phyloP scores from a whole-genome alignment of 2,888 invertebrate genomes.

The Nomada ferruginata region DNA sequence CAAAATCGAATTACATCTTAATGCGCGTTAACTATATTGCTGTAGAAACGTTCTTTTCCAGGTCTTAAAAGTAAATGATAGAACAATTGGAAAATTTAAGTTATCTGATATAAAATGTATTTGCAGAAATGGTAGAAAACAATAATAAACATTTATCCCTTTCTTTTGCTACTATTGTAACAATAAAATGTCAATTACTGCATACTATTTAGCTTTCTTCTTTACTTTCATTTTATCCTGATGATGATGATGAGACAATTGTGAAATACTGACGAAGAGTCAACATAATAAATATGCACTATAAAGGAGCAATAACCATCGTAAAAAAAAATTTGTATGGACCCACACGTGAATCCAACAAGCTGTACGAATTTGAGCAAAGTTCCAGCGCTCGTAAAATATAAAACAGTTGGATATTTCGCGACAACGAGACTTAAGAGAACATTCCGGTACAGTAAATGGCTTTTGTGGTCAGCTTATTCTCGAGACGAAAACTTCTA shows the following conservation, averaged over 20 bases:
- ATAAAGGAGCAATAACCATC: background rate
- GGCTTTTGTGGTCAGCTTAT: constrained; percentile 56
- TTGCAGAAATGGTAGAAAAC: too few relatives aligned
- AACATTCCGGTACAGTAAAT: constrained; percentile 54
- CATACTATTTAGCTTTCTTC: too few relatives aligned
- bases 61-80: too few relatives aligned
- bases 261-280: background rate
- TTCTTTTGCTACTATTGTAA: too few relatives aligned
- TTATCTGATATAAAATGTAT: too few relatives aligned
- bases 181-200: too few relatives aligned
- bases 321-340: background rate
- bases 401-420: constrained; percentile 53
- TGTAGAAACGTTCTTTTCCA: too few relatives aligned
- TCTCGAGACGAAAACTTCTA: constrained; percentile 41
- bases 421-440: constrained; percentile 48
- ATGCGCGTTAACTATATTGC: background rate
- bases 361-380: constrained; percentile 9
- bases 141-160: too few relatives aligned
- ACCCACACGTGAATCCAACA: background rate
- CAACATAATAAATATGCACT: background rate
- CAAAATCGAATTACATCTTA: background rate
- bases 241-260: background rate
- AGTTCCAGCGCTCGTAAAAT: constrained; percentile 38
- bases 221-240: too few relatives aligned
- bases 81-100: too few relatives aligned